These are phyloP conservation scores for Apostichopus californicus DNA, from an alignment of 35 echinoderm and acorn worm species.

Conservation along the genomic window DNA sequence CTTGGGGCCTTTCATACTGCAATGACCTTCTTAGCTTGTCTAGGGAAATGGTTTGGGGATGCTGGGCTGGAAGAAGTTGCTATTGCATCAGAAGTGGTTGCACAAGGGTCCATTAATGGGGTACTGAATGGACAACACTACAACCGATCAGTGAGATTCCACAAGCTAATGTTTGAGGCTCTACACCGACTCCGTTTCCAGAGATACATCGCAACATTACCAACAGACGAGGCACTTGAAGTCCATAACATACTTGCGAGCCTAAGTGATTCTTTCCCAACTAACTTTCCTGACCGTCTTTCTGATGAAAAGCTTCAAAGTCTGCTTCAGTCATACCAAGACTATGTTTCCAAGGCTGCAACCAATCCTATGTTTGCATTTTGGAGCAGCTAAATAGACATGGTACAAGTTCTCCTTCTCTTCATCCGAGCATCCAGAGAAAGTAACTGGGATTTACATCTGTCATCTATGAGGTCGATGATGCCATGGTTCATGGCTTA, in stretches of 20 bases:
- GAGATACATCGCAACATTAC: neutral
- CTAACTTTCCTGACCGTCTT: slow-evolving; percentile 12
- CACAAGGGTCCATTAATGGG: slow-evolving; percentile 40
- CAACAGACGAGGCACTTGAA: neutral
- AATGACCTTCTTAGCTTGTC: neutral
- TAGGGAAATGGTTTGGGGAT: slow-evolving; percentile 38
- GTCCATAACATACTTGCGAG: neutral
- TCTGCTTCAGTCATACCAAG: neutral
- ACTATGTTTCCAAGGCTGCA: neutral
- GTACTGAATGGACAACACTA: slow-evolving; percentile 46
- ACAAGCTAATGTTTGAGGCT: slow-evolving; percentile 46
- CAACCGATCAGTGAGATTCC: neutral
- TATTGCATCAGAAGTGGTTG: slow-evolving; percentile 30
- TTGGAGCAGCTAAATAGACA: slow-evolving; percentile 49
- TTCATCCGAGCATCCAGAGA: slow-evolving; percentile 35
- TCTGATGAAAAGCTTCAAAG: neutral
- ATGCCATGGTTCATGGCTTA: slow-evolving; percentile 72
- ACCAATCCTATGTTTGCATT: slow-evolving; percentile 19
- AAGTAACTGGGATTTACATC: slow-evolving; percentile 53
- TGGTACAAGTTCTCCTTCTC: slow-evolving; percentile 34
- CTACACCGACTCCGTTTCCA: slow-evolving; percentile 12
- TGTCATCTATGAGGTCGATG: slow-evolving; percentile 20
- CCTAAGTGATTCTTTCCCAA: neutral
- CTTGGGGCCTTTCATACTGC: slow-evolving; percentile 53
- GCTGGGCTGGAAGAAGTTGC: slow-evolving; percentile 30